These are phyloP conservation scores for Uloborus diversus DNA, from an alignment of 1,140 invertebrate species.

Conservation along the genomic window DNA sequence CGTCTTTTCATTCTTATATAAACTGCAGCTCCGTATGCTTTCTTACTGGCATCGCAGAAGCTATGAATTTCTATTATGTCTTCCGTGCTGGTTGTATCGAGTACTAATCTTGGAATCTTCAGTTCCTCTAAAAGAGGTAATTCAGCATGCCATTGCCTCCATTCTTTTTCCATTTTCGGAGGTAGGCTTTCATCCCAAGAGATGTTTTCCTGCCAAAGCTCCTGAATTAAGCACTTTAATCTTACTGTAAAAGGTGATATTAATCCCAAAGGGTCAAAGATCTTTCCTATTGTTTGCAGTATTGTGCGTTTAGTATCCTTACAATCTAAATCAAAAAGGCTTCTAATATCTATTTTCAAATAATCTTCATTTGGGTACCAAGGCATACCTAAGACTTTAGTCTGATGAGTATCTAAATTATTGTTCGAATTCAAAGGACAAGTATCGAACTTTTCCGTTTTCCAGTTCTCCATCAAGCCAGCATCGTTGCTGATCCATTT, in stretches of 20 bases:
- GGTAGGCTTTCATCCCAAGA: slow-evolving; percentile 25
- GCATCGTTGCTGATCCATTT: not conserved
- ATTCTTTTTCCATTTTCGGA: not conserved
- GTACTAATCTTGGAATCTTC: not conserved
- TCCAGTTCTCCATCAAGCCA: not conserved
- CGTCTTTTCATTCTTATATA: not conserved
- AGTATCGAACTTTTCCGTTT: not conserved
- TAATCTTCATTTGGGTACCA: not conserved
- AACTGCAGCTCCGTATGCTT: slow-evolving; percentile 1
- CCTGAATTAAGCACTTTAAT: slow-evolving; percentile 27
- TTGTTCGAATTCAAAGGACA: not conserved
- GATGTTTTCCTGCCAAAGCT: slow-evolving; percentile 18
- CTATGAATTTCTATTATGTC: slow-evolving; percentile 6
- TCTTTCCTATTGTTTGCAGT: not conserved
- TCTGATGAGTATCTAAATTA: not conserved
- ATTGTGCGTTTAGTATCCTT: not conserved
- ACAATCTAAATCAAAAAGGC: not conserved
- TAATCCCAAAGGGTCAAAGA: not conserved
- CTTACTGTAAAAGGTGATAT: not conserved
- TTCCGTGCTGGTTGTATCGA: not conserved
- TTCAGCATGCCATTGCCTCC: not conserved
- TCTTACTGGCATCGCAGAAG: slow-evolving; percentile 12
- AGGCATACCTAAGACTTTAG: not conserved
- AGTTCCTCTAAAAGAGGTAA: not conserved
- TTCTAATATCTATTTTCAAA: not conserved